Conservation (phyloP, 2,797 vertebrate species). For the Sebastes kiyomatsui region DNA sequence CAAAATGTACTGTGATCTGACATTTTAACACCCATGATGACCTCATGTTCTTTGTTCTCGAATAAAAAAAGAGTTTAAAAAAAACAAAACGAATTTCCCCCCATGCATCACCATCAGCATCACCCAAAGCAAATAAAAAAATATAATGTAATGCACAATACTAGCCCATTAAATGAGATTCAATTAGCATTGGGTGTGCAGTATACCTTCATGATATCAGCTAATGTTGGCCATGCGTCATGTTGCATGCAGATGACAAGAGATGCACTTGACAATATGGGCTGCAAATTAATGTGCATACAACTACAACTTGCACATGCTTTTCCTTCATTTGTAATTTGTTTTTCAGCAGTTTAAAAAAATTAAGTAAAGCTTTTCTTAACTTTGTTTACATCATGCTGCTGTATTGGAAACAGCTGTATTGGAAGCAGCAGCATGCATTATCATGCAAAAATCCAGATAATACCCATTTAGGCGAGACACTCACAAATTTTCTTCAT, state of each 20-base stretch:
- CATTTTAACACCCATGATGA: too few relatives aligned
- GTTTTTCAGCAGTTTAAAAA: background rate
- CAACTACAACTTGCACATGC: background rate
- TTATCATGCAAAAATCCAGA: too few relatives aligned
- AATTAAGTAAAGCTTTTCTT: background rate
- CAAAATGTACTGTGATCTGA: too few relatives aligned
- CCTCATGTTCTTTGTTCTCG: too few relatives aligned
- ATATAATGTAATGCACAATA: background rate
- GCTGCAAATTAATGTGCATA: background rate
- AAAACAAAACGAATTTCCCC: too few relatives aligned
- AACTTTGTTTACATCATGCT: background rate
- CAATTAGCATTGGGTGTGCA: background rate
- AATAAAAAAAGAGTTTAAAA: too few relatives aligned
- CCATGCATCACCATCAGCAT: background rate
- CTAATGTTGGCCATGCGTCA: background rate
- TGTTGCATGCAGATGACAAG: background rate
- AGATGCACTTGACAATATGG: background rate
- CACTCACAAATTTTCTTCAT: background rate
- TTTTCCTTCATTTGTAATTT: background rate
- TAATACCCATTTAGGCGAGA: background rate
- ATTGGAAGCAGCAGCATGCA: too few relatives aligned
- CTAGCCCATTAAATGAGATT: background rate
- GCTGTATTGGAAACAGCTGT: background rate
- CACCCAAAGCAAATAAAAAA: background rate
- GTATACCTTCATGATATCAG: background rate